Percentiles rank a stretch among this genome's conserved stretches.
phyloP scores from a whole-genome alignment of 2,797 vertebrate species.

The Oreortyx pictus region DNA sequence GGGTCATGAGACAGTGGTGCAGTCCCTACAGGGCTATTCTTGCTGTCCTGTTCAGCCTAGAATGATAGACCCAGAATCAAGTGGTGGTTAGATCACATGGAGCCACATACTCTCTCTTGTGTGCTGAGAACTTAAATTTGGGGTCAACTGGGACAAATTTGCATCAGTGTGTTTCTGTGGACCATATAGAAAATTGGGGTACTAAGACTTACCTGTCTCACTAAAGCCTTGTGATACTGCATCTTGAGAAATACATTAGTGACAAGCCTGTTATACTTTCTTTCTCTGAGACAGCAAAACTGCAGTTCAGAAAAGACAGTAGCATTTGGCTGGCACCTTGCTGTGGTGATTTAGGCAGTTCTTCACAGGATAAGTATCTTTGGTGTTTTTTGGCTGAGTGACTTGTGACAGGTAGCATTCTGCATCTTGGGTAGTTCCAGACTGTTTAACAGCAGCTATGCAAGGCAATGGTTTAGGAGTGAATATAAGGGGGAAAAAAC shows the following conservation, averaged over 20 bases:
- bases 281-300: background rate
- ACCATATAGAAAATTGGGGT: background rate
- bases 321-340: background rate
- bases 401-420: background rate
- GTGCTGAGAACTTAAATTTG: background rate
- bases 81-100: background rate
- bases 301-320: background rate
- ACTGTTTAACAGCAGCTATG: background rate
- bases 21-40: background rate
- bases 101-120: background rate
- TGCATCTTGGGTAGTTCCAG: background rate
- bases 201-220: background rate
- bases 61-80: background rate
- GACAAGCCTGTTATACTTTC: background rate
- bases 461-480: background rate
- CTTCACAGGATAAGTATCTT: background rate
- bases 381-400: background rate
- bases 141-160: background rate
- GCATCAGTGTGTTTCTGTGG: background rate
- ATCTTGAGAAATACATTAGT: background rate
- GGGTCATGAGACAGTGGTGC: background rate
- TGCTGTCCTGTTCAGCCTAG: background rate
- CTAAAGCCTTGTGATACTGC: background rate
- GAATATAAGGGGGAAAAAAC: background rate
- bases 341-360: background rate